These are phyloP conservation scores for Onychomys torridus DNA, from an alignment of 2,797 vertebrate species.

Conservation along the genomic window DNA sequence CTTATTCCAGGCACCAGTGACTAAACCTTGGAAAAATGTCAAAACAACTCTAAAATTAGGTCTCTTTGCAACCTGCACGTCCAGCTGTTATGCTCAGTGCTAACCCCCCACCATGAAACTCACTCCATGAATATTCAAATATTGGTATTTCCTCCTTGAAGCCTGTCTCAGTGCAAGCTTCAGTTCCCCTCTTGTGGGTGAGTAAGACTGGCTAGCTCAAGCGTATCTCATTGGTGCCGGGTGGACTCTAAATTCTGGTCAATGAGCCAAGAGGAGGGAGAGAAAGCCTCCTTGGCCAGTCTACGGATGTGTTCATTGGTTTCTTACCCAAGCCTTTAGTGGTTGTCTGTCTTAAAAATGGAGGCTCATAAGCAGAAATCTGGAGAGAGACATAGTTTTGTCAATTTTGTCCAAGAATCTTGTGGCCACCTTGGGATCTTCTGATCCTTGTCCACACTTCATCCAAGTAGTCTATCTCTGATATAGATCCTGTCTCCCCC, in stretches of 20 bases:
- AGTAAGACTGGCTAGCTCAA: background rate
- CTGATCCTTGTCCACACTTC: background rate
- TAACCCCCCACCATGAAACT: background rate
- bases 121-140: constrained; percentile 51
- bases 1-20: constrained; percentile 29
- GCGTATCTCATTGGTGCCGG: background rate
- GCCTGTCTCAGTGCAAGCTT: constrained; percentile 3
- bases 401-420: background rate
- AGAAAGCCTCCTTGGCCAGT: background rate
- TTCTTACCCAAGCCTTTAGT: background rate
- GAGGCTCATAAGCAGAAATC: background rate
- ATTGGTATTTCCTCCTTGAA: constrained; percentile 21
- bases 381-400: background rate
- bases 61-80: constrained; percentile 43
- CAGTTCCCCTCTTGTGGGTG: too few relatives aligned
- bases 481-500: background rate
- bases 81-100: constrained; percentile 55
- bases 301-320: background rate
- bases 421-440: background rate
- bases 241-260: background rate
- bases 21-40: constrained; percentile 63
- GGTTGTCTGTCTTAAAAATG: background rate
- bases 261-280: background rate
- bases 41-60: constrained; percentile 75
- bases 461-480: background rate